A percentile compares a stretch with the other conserved stretches of the same genome.
These are phyloP conservation scores for Dilophus febrilis DNA, from an alignment of 2,888 invertebrate species.

Conservation along the genomic window DNA sequence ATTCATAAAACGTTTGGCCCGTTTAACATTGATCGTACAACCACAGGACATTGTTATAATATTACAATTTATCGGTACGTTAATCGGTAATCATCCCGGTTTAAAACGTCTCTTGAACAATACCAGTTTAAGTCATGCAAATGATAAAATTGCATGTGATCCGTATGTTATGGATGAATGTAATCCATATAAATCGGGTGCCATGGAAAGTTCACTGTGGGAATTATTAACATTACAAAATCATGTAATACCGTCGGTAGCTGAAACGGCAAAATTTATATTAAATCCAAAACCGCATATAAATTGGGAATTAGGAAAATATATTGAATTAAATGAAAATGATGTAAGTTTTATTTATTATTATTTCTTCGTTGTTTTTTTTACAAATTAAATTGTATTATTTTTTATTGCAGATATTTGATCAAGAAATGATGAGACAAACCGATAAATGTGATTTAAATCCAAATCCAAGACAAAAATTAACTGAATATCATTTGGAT, in stretches of 20 bases:
- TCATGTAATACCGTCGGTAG: conserved; percentile 54
- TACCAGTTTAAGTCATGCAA: conserved; percentile 29
- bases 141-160: conserved; percentile 35
- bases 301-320: conserved; percentile 49
- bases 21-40: conserved; percentile 68
- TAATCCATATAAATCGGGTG: conserved; percentile 61
- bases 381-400: conserved; percentile 1
- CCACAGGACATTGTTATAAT: conserved; percentile 61
- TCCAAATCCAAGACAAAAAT: conserved; percentile 30
- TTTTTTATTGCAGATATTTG: conserved; percentile 43
- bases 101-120: conserved; percentile 48
- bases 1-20: conserved; percentile 75
- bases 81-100: conserved; percentile 70
- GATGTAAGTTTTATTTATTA: conserved; percentile 30
- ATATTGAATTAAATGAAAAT: conserved; percentile 46
- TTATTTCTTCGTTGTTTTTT: not conserved
- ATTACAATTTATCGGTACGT: conserved; percentile 68
- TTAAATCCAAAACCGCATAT: conserved; percentile 44
- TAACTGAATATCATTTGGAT: conserved; percentile 50
- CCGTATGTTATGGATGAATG: conserved; percentile 73
- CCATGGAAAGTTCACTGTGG: conserved; percentile 83
- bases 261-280: conserved; percentile 53
- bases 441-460: conserved; percentile 51
- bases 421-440: conserved; percentile 57
- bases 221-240: conserved; percentile 66